A percentile compares a stretch with the other conserved stretches of the same genome.
phyloP scores from a whole-genome alignment of 2,888 invertebrate genomes.

The Microdon myrmicae region DNA sequence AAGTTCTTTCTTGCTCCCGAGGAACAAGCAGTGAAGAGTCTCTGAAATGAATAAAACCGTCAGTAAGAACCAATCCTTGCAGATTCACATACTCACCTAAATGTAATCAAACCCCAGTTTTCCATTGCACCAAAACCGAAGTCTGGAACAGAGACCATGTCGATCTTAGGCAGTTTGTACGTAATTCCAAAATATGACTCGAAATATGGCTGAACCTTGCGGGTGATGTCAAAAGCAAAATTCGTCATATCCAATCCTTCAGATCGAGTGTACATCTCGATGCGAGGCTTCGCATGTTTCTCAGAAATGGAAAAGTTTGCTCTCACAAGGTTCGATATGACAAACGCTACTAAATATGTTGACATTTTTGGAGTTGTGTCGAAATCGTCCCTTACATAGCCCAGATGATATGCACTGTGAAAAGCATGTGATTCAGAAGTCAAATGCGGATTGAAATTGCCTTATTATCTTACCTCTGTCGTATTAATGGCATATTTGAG shows the following conservation, averaged over 20 bases:
- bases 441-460: background rate
- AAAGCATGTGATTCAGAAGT: conserved; percentile 3
- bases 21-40: conserved; percentile 71
- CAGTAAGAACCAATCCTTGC: conserved; percentile 18
- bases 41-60: too few species aligned
- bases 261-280: conserved; percentile 65
- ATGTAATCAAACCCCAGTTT: conserved; percentile 74
- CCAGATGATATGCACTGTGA: conserved; percentile 61
- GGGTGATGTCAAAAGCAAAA: conserved; percentile 71
- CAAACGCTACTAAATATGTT: conserved; percentile 78
- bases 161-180: conserved; percentile 75
- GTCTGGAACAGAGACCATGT: conserved; percentile 79
- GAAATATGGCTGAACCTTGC: conserved; percentile 72
- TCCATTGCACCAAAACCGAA: conserved; percentile 80
- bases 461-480: conserved; percentile 57
- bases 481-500: conserved; percentile 83
- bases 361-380: conserved; percentile 76
- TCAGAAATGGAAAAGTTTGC: conserved; percentile 59
- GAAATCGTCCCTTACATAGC: conserved; percentile 75
- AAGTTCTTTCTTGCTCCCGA: conserved; percentile 63
- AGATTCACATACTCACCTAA: conserved; percentile 62
- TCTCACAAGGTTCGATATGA: conserved; percentile 69
- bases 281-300: conserved; percentile 58
- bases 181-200: conserved; percentile 74
- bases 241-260: conserved; percentile 64